Base-by-base conservation (phyloP, 2,797 vertebrate species). In the Ctenopoma kingsleyae region DNA sequence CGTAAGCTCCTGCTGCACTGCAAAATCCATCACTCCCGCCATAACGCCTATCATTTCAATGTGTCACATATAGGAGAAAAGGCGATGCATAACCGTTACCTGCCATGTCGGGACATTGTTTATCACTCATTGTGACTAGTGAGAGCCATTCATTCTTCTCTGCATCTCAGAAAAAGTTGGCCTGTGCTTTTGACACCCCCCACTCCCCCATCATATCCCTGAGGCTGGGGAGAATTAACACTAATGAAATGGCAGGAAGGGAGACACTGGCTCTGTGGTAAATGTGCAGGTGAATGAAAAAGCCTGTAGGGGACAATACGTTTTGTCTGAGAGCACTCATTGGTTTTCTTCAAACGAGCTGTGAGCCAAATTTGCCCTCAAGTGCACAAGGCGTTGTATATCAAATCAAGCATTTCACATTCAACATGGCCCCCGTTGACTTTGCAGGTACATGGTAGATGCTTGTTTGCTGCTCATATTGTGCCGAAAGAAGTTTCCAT, bases 21-120 rank as follows among this genome's bases (percentile, higher is more conserved):
- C 68, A n/a, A 49, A 86, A 89, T 89, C 83, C 84, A 89, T 89
- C 88, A 85, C 73, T 78, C 75, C 53, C 4, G 19, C 56, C 23
- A 60, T 82, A 67, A 81, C 60, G 76, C 84, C 81, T 67, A 89
- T 89, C 85, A 89, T 91, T 91, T 89, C 85, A 76, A 76, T 58
- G 86, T 87, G 84, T 88, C 88, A 83, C 77, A 81, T 81, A 82
- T 56, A 61, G 87, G 71, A 71, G 63, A 71, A 67, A 41, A 72
- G 61, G 57, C 48, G 63, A 86, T 93, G 77, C 78, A 83, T 90
- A 83, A 91, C 87, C 23, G 76, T 87, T 85, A 89, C 66, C 80
- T 88, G 88, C 72, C 85, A 86, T 74, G 78, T 82, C 77, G 63
- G 76, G 79, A 84, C 75, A 63, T 70, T 84, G 82, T 81, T 88